Evolutionary conservation across 2,888 invertebrate species (phyloP).

Genomic region (Bombyx huttoni): DNA sequence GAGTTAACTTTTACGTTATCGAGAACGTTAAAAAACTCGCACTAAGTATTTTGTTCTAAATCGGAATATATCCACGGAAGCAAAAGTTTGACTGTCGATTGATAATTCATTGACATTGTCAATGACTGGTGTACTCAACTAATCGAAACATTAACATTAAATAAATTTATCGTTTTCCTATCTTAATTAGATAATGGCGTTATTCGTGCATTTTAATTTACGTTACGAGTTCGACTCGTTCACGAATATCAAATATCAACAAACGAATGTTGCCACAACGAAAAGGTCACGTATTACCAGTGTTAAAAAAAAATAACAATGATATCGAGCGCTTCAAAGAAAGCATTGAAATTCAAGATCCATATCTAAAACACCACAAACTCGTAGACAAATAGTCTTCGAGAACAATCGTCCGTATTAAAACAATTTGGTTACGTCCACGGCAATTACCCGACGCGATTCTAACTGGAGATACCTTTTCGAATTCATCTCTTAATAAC

Average conservation of each 20-base stretch:
- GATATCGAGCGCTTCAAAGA: slow-evolving; percentile 37
- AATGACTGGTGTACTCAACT: no score
- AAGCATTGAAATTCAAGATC: slow-evolving; percentile 44
- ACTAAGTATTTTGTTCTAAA: no score
- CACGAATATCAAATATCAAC: background rate
- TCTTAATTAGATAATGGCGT: no score
- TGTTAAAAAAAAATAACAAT: slow-evolving; percentile 7
- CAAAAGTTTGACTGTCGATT: no score
- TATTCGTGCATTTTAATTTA: no score
- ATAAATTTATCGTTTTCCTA: no score
- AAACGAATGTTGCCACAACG: background rate
- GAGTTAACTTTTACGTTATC: no score
- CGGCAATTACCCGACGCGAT: slow-evolving; percentile 65
- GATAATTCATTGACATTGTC: no score
- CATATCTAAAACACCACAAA: slow-evolving; percentile 44
- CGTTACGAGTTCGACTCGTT: background rate
- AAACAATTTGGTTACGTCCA: slow-evolving; percentile 64
- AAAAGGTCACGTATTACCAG: slow-evolving; percentile 4
- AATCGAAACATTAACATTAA: no score
- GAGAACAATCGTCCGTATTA: slow-evolving; percentile 65
- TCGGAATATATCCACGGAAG: no score
- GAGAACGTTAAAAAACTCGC: no score
- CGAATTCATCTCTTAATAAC: slow-evolving; percentile 65
- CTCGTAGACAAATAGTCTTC: slow-evolving; percentile 65
- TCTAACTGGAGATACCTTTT: slow-evolving; percentile 44